phyloP scores from a whole-genome alignment of 2,888 invertebrate species.

The Coelogynopora nodosa region DNA sequence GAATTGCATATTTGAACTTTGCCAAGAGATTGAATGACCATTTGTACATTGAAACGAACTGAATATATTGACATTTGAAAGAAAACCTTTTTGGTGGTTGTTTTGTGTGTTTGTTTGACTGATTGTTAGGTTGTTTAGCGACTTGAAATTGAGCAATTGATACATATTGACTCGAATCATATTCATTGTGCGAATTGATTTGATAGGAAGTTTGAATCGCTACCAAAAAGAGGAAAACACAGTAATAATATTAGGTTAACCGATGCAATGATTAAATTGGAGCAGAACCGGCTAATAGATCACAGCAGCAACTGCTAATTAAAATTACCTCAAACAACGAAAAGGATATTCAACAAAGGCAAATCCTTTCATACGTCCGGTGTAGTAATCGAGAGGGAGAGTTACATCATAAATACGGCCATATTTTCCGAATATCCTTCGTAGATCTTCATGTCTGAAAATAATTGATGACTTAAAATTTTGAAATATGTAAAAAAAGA shows the following conservation, averaged over 20 bases:
- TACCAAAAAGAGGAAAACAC: not conserved
- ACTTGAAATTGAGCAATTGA: not conserved
- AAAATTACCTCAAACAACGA: not conserved
- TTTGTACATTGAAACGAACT: not conserved
- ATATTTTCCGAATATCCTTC: slow-evolving; percentile 63
- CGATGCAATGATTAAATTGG: not conserved
- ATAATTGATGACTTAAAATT: too few species aligned
- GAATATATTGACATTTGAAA: not conserved
- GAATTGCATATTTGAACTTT: not conserved
- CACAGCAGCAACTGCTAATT: not conserved
- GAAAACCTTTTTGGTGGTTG: not conserved
- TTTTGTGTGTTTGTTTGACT: not conserved
- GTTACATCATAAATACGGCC: slow-evolving; percentile 64
- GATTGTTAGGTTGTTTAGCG: not conserved
- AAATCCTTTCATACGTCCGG: slow-evolving; percentile 58
- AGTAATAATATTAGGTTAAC: not conserved
- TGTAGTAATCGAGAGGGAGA: slow-evolving; percentile 64
- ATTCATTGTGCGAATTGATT: not conserved
- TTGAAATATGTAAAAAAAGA: too few species aligned
- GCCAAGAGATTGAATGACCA: not conserved
- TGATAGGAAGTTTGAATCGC: not conserved
- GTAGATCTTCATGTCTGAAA: slow-evolving; percentile 63
- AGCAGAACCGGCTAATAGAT: not conserved
- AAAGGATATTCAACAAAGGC: slow-evolving; percentile 65
- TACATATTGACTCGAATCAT: not conserved